These are phyloP conservation scores for Mermis nigrescens DNA, from an alignment of 2,888 invertebrate genomes.

Conservation along the genomic window DNA sequence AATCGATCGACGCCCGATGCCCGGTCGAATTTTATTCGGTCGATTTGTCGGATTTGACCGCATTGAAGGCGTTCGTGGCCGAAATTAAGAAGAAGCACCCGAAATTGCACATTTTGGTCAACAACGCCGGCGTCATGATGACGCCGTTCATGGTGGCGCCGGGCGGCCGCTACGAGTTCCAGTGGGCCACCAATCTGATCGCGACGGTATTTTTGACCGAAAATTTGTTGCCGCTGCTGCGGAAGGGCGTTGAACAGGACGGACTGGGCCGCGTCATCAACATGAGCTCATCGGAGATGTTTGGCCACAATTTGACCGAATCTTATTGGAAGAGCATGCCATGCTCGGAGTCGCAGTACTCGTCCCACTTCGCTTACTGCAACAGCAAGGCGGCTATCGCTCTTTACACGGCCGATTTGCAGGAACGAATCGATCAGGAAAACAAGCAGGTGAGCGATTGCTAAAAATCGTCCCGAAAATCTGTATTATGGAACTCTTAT, in stretches of 20 bases:
- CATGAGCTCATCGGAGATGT: not conserved
- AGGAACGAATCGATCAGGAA: not conserved
- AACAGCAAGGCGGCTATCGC: not conserved
- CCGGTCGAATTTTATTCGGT: not conserved
- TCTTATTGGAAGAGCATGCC: not conserved
- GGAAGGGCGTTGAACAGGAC: not conserved
- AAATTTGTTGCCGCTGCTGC: not conserved
- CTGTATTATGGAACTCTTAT: too few species aligned
- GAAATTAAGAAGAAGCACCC: not conserved
- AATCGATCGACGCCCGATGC: not conserved
- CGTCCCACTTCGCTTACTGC: not conserved
- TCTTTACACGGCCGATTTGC: not conserved
- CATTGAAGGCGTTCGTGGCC: not conserved
- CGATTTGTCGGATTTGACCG: not conserved
- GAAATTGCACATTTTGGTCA: not conserved
- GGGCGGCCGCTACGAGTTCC: not conserved
- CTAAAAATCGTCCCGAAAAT: too few species aligned
- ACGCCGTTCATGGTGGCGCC: not conserved
- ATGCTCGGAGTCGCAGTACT: not conserved
- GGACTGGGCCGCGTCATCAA: not conserved
- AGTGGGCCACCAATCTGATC: not conserved
- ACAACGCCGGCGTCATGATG: slow-evolving; percentile 1
- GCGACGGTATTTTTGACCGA: not conserved
- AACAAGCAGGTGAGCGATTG: too few species aligned
- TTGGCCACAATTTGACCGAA: not conserved